A percentile compares a stretch with the other conserved stretches of the same genome.
phyloP scores from a whole-genome alignment of 2,888 invertebrate genomes.

The Tipula vernalis region DNA sequence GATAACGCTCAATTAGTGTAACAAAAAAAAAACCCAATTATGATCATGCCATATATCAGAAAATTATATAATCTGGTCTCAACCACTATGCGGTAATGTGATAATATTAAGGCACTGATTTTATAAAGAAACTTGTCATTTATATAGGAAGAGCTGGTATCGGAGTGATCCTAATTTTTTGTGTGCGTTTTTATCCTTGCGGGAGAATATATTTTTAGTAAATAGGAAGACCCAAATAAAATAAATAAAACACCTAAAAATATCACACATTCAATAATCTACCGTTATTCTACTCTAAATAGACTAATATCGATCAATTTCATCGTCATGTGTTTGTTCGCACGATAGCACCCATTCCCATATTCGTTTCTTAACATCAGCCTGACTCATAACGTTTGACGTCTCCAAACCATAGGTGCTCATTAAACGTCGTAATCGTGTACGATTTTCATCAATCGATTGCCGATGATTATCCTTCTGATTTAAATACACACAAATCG shows the following conservation, averaged over 20 bases:
- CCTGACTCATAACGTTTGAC: conserved; percentile 42
- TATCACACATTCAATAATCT: background rate
- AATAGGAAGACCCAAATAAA: background rate
- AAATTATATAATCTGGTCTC: background rate
- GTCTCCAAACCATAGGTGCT: conserved; percentile 50
- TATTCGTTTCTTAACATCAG: conserved; percentile 45
- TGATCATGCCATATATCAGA: background rate
- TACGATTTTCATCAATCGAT: conserved; percentile 41
- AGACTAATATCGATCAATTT: conserved; percentile 18
- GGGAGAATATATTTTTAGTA: background rate
- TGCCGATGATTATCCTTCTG: conserved; percentile 38
- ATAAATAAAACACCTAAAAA: background rate
- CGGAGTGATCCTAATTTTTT: background rate
- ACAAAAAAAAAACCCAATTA: background rate
- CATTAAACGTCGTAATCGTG: conserved; percentile 40
- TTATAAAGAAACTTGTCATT: background rate
- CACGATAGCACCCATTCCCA: conserved; percentile 54
- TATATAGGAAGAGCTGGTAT: background rate
- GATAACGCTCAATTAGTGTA: background rate
- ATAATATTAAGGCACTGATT: background rate
- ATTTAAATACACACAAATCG: conserved; percentile 39
- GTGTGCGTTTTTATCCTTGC: background rate
- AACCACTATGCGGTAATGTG: background rate
- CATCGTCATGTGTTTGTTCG: conserved; percentile 33
- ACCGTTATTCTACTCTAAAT: background rate